Conservation (phyloP, 1,140 invertebrate genomes). For the Cyrtorhinus lividipennis region DNA sequence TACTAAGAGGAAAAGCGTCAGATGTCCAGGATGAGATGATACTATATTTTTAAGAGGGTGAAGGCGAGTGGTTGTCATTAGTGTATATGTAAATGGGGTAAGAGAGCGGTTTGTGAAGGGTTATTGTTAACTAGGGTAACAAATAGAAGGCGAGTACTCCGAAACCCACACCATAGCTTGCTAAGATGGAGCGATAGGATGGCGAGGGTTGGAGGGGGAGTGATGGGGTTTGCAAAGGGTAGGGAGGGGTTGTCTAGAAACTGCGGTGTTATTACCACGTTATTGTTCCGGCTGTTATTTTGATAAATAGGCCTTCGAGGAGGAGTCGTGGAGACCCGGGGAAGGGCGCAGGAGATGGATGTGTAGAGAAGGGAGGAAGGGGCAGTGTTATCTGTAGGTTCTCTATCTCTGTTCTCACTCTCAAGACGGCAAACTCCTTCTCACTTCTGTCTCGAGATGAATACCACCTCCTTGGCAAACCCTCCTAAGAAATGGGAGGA, state of each 20-base stretch:
- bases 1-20: no score
- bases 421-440: neutral
- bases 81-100: conserved; percentile 6
- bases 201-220: neutral
- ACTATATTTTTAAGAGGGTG: no score
- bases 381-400: neutral
- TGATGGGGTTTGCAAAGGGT: neutral
- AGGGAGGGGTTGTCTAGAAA: neutral
- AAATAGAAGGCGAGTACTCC: neutral
- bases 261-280: conserved; percentile 20
- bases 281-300: conserved; percentile 23
- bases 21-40: no score
- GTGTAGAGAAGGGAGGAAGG: conserved; percentile 3
- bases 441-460: neutral
- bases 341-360: conserved; percentile 4
- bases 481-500: conserved; percentile 2
- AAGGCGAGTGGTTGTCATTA: neutral
- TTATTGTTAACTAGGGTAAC: conserved; percentile 10
- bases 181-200: neutral
- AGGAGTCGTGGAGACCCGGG: neutral
- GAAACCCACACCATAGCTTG: neutral
- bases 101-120: conserved; percentile 1
- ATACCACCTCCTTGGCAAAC: neutral
- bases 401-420: neutral
- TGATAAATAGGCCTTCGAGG: conserved; percentile 17